Evolutionary conservation across 2,797 vertebrate genomes (phyloP).

Genomic region (Sciurus vulgaris): DNA sequence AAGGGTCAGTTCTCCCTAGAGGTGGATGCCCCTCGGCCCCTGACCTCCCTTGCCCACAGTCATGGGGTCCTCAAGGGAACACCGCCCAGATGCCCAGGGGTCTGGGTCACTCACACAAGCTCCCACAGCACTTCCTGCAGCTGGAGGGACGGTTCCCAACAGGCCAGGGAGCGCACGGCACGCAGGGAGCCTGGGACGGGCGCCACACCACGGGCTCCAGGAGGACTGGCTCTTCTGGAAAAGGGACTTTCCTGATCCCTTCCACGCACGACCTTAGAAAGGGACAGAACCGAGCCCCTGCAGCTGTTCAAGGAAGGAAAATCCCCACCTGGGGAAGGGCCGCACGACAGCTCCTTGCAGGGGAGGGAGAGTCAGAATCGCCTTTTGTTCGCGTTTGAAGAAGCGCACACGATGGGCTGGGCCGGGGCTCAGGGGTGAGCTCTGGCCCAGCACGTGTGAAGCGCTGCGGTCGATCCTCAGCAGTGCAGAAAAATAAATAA

Average conservation of each 20-base stretch:
- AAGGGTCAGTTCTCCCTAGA: not conserved
- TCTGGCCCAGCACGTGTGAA: no score
- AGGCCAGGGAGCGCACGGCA: not conserved
- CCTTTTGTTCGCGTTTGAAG: not conserved
- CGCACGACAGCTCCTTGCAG: not conserved
- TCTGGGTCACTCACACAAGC: not conserved
- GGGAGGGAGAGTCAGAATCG: not conserved
- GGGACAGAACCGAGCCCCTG: fast-evolving
- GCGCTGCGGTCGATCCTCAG: no score
- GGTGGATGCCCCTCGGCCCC: conserved; percentile 11
- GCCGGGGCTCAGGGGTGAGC: no score
- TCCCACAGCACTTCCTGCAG: no score
- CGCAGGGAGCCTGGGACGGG: no score
- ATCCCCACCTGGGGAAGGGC: not conserved
- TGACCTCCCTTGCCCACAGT: not conserved
- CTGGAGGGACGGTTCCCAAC: not conserved
- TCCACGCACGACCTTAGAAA: fast-evolving
- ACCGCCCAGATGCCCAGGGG: conserved; percentile 33
- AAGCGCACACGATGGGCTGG: fast-evolving
- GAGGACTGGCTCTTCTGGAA: not conserved
- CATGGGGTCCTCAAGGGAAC: not conserved
- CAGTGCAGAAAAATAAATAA: no score
- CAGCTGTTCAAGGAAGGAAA: no score
- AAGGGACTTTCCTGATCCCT: not conserved
- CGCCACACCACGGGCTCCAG: fast-evolving